Evolutionary conservation across 2,888 invertebrate genomes (phyloP), one percentile per base, ranked within the genome.

Genomic region (Dicyrtomina minuta): DNA sequence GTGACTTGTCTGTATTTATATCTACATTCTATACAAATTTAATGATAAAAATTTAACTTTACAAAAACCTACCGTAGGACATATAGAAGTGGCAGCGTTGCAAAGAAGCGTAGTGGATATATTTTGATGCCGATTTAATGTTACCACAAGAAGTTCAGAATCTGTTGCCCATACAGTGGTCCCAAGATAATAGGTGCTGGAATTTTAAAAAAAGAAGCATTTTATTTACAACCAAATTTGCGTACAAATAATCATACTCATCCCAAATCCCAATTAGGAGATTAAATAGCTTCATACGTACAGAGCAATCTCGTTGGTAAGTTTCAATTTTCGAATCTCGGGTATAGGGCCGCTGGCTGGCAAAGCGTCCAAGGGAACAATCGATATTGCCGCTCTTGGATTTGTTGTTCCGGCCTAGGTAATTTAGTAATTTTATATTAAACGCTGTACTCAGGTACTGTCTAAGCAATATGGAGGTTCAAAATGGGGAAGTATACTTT

Each of bases 121-220:
- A 79, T 93, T 95, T 82, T 97, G 96, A 27, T 90, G 88, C 66
- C 96, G 85, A 82, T 95, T 92, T 83, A 93, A 89, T 93, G 95
- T 96, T 71, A 92, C 88, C 15, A 94, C 86, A 10, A 88, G 86
- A 15, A 95, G 83, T 15, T 87, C 83, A 43, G 85, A 83, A 74
- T 89, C 87, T 69, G 88, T 88, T 59, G 90, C 87, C 87, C 95
- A 96, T 58, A 86, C 83, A n/a, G 93, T 89, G 71, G 81, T 79
- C 6, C 83, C 83, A 58, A 85, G 79, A 76, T 74, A 74, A 39
- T 73, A 66, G 24, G 26, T 58, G 20, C 49, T 59, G 20, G 17
- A n/a, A 62, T 39, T 39, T 33, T 4, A 69, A 53, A 26, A 26
- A 3, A 17, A 22, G 17, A 51, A n/a, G n/a, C n/a, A 27, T 60